phyloP scores from a whole-genome alignment of 2,797 vertebrate genomes.

The Epinephelus awoara region DNA sequence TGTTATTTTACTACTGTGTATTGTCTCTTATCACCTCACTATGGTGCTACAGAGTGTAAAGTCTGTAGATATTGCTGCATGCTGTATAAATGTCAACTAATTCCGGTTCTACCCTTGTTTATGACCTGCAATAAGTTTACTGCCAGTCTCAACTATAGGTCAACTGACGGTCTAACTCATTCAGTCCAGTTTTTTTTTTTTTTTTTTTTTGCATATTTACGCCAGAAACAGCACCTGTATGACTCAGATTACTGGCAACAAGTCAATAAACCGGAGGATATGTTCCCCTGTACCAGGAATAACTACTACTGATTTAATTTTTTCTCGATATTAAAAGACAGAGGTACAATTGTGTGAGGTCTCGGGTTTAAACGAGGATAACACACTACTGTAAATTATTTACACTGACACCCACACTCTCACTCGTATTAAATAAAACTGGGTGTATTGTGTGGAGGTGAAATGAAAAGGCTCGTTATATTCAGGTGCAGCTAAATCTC shows the following conservation, averaged over 20 bases:
- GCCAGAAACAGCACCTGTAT: background rate
- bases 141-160: conserved; percentile 11
- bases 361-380: background rate
- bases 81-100: background rate
- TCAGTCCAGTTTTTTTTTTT: background rate
- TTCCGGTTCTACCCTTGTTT: background rate
- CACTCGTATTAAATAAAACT: background rate
- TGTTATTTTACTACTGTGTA: background rate
- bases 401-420: background rate
- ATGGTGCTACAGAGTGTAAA: conserved; percentile 5
- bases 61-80: conserved; percentile 2
- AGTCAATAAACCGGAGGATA: background rate
- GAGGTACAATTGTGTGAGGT: too few species aligned
- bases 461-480: background rate
- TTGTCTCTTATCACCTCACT: background rate
- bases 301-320: background rate
- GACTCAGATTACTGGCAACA: conserved; percentile 8
- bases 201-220: background rate
- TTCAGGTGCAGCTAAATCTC: too few species aligned
- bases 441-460: background rate
- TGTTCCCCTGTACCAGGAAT: background rate
- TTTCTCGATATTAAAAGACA: background rate
- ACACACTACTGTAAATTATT: background rate
- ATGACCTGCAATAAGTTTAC: conserved; percentile 16
- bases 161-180: background rate